Evolutionary conservation across 2,113 vertebrate species (phyloP), one percentile per base, ranked within the genome.

Genomic region (Xyrauchen texanus): DNA sequence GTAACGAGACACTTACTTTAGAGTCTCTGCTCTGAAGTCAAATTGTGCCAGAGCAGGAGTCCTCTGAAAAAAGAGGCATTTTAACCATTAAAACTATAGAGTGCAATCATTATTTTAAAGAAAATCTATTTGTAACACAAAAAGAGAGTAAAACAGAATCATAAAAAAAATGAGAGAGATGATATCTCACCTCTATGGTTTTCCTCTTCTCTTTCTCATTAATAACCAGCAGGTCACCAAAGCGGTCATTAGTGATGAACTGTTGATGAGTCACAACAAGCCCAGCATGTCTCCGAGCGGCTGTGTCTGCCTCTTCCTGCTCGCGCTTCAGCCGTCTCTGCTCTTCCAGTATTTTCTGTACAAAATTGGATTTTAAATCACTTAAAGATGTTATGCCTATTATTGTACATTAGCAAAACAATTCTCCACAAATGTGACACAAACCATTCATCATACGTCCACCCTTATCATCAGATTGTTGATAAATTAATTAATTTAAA

Each of bases 221-320:
- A 95, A 98, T 92, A 96, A 97, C 98, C 91, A 99, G 96, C 90
- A 99, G 96, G 88, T 99, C 98, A 85, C 98, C 98, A 90, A 99
- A 99, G 84, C 98, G 96, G 80, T 99, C 98, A 85, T 99, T 99
- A 93, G 97, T 99, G 94, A 99, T 99, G 95, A 99, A 99, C 91
- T 99, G 98, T 92, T 99, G 98, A 87, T 96, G 96, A 51, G 96
- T 97, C 71, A 96, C 96, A 85, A 99, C 95, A 86, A 96, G 95
- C 89, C 97, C 95, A n/a, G 97, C 97, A 93, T 99, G 98, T 85
- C 97, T 94, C 82, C 98, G 94, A 63, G 98, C 94, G 49, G 97
- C 98, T 78, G 96, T 96, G 93, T 99, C 98, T 61, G 98, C 98
- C 89, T 99, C 98, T 92, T 99, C 98, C 95, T 99, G 98, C 92